Conservation (phyloP, 2,888 invertebrate genomes). For the Ophion costatus region DNA sequence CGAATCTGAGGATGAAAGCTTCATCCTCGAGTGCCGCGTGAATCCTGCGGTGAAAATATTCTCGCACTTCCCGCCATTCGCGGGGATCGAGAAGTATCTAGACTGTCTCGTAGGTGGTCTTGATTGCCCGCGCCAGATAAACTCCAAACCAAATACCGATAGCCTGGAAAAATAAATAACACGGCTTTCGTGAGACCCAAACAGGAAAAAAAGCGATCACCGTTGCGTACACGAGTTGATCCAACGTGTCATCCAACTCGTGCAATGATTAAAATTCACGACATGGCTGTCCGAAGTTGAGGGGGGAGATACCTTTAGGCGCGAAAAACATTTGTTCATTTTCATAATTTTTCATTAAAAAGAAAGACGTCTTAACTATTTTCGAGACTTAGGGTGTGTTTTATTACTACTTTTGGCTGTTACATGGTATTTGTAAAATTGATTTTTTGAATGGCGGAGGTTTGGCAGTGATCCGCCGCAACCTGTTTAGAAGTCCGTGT, state of each 20-base stretch:
- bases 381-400: no score
- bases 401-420: no score
- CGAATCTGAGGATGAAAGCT: constrained; percentile 29
- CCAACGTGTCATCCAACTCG: neutral
- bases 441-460: no score
- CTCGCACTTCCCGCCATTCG: constrained; percentile 1
- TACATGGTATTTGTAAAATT: no score
- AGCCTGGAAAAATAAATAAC: constrained; percentile 79
- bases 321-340: no score
- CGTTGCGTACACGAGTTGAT: no score
- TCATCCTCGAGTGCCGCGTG: constrained; percentile 11
- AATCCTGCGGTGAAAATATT: constrained; percentile 46
- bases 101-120: constrained; percentile 85
- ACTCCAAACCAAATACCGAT: constrained; percentile 86
- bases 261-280: neutral
- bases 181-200: neutral
- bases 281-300: no score
- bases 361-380: no score
- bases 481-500: no score
- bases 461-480: no score
- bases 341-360: no score
- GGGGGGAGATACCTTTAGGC: no score
- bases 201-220: neutral
- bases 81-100: constrained; percentile 66
- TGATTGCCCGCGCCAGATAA: constrained; percentile 86